A percentile compares a stretch with the other conserved stretches of the same genome.
Conservation (phyloP, 2,888 invertebrate genomes). For the Melanotus villosus region DNA sequence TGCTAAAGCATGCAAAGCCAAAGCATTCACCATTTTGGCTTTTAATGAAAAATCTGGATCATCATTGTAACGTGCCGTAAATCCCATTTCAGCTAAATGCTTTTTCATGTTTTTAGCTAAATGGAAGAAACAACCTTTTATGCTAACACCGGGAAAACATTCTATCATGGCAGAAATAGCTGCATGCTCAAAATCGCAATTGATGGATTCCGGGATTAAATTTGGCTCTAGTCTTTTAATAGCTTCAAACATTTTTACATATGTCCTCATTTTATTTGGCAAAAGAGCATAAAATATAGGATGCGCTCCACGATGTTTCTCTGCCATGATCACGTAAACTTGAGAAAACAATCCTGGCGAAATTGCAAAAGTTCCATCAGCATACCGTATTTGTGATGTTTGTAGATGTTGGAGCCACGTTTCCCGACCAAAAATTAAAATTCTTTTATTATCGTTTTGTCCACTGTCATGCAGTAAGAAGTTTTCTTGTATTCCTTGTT, state of each 20-base stretch:
- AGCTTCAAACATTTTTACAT: background rate
- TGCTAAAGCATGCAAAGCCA: background rate
- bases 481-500: conserved; percentile 8
- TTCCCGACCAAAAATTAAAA: conserved; percentile 21
- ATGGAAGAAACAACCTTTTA: conserved; percentile 28
- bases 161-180: conserved; percentile 20
- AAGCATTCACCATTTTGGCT: background rate
- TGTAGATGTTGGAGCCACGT: conserved; percentile 20
- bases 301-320: conserved; percentile 17
- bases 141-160: conserved; percentile 10
- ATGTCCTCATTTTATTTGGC: conserved; percentile 18
- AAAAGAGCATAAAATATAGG: conserved; percentile 34
- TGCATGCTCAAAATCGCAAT: conserved; percentile 23
- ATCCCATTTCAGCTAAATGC: conserved; percentile 1
- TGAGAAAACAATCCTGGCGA: conserved; percentile 28
- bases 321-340: conserved; percentile 24
- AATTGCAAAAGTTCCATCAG: conserved; percentile 33
- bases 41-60: conserved; percentile 3
- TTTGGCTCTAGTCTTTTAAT: conserved; percentile 3
- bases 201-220: conserved; percentile 4
- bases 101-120: conserved; percentile 23
- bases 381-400: conserved; percentile 22
- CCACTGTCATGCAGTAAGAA: conserved; percentile 27
- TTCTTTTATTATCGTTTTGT: background rate
- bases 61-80: conserved; percentile 3